A percentile compares a stretch with the other conserved stretches of the same genome.
Evolutionary conservation across 1,140 invertebrate genomes (phyloP).

Genomic region (Solen grandis): DNA sequence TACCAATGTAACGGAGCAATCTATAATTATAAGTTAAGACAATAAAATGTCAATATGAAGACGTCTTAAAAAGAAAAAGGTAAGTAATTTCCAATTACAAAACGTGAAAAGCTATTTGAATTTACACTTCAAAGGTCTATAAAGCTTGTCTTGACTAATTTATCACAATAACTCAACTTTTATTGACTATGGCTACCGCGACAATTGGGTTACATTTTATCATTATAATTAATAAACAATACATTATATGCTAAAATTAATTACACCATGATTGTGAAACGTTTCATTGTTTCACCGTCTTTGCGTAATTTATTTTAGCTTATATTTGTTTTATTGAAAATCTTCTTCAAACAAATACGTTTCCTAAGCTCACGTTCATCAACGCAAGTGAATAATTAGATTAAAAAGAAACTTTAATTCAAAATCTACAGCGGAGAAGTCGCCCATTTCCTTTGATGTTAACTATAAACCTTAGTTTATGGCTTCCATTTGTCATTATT

Average conservation of each 20-base stretch:
- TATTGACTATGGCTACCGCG: conserved; percentile 3
- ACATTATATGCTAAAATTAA: conserved; percentile 37
- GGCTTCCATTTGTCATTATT: too few relatives aligned
- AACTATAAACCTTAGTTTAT: too few relatives aligned
- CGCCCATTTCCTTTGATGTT: not conserved
- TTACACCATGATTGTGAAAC: conserved; percentile 10
- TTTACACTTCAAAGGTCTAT: conserved; percentile 41
- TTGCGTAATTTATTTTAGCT: too few relatives aligned
- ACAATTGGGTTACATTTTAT: conserved; percentile 2
- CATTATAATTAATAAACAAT: conserved; percentile 47
- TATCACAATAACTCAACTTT: conserved; percentile 40
- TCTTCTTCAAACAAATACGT: too few relatives aligned
- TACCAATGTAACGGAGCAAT: too few relatives aligned
- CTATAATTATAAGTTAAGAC: conserved; percentile 50
- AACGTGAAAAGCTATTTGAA: conserved; percentile 49
- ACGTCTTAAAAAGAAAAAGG: conserved; percentile 39
- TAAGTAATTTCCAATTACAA: conserved; percentile 26
- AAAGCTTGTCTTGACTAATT: not conserved
- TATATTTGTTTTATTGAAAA: too few relatives aligned
- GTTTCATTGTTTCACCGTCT: not conserved
- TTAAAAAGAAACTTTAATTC: not conserved
- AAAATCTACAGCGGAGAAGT: not conserved
- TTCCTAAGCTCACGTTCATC: too few relatives aligned
- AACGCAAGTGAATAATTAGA: not conserved
- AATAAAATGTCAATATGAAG: conserved; percentile 45